These are phyloP conservation scores for Thumatha senex DNA, from an alignment of 2,888 invertebrate genomes.

Conservation along the genomic window DNA sequence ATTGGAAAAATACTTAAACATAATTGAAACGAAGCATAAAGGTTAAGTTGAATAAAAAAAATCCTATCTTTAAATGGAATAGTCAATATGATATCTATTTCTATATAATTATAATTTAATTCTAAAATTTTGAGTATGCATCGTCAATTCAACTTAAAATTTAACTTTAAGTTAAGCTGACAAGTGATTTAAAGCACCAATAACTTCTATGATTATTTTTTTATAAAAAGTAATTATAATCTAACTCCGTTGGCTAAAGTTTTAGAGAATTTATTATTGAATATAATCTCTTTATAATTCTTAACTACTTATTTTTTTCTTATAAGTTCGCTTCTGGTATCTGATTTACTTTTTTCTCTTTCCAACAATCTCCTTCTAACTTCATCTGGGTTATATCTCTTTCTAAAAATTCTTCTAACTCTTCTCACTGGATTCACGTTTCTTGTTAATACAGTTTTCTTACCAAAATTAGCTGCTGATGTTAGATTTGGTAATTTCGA, in stretches of 20 bases:
- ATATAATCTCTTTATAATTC: neutral
- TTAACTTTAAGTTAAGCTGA: constrained; percentile 67
- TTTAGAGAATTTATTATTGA: no score
- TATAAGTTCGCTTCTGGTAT: constrained; percentile 26
- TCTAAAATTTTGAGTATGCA: constrained; percentile 28
- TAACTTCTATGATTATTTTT: no score
- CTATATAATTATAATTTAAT: neutral
- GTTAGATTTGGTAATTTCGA: constrained; percentile 51
- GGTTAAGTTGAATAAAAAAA: no score
- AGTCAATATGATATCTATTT: neutral
- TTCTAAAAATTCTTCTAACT: constrained; percentile 72
- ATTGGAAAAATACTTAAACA: no score
- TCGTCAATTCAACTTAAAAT: constrained; percentile 77
- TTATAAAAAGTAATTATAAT: neutral
- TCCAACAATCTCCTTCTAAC: constrained; percentile 76
- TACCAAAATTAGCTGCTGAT: constrained; percentile 48
- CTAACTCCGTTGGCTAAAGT: no score
- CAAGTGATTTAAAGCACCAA: constrained; percentile 51
- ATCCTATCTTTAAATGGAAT: no score
- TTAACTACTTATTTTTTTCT: neutral
- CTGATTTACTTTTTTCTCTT: constrained; percentile 62
- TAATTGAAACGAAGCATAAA: no score
- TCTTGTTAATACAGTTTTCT: constrained; percentile 61
- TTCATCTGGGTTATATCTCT: constrained; percentile 79
- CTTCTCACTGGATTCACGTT: constrained; percentile 70